phyloP scores from a whole-genome alignment of 30 jellyfish, hydroid and myxozoan genomes.

The Hydractinia echinata region DNA sequence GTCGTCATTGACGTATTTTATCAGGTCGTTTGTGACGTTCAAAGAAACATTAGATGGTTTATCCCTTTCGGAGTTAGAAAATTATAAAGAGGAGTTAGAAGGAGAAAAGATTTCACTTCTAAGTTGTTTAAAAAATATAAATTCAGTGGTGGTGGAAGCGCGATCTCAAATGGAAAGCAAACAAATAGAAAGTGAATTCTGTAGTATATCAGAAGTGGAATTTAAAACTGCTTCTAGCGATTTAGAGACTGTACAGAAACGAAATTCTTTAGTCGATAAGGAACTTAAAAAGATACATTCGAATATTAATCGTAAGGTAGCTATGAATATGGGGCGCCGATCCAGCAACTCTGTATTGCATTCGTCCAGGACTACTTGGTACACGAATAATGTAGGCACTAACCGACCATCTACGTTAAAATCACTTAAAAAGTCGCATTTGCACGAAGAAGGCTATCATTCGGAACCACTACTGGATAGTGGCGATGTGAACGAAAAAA shows the following conservation, averaged over 20 bases:
- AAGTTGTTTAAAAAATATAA: slow-evolving; percentile 43
- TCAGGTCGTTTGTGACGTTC: not conserved
- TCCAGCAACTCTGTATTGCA: not conserved
- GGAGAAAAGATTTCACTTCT: slow-evolving; percentile 48
- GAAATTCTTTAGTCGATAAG: slow-evolving; percentile 50
- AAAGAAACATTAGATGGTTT: slow-evolving; percentile 26
- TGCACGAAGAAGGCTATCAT: not conserved
- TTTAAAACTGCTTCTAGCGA: slow-evolving; percentile 44
- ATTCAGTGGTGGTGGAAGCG: slow-evolving; percentile 30
- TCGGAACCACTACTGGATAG: not conserved
- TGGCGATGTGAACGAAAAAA: not conserved
- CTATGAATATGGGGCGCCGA: slow-evolving; percentile 14
- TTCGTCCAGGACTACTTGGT: not conserved
- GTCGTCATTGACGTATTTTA: slow-evolving; percentile 6
- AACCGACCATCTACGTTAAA: not conserved
- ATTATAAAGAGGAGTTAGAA: slow-evolving; percentile 55
- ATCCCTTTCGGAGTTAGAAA: slow-evolving; percentile 41
- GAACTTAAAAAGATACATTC: slow-evolving; percentile 33
- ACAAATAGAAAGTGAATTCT: slow-evolving; percentile 14
- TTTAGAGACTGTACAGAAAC: slow-evolving; percentile 42
- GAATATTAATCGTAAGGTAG: slow-evolving; percentile 29
- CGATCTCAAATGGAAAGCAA: slow-evolving; percentile 27
- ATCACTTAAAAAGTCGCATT: not conserved
- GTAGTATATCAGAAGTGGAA: slow-evolving; percentile 43
- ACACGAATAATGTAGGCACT: not conserved